Base-by-base conservation (phyloP, 2,888 invertebrate genomes). In the Chalcis sispes region DNA sequence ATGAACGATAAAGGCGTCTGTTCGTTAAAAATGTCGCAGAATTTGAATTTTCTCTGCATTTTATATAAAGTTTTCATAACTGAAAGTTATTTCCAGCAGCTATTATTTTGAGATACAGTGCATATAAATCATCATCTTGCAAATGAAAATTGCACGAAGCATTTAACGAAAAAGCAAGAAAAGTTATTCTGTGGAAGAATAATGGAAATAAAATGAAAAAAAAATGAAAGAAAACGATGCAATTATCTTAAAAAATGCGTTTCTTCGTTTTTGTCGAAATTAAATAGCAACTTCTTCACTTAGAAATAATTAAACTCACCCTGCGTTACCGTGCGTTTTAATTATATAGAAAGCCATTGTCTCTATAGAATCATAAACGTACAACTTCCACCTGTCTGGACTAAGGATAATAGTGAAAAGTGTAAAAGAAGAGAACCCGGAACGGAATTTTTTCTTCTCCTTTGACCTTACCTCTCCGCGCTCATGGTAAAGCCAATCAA, bases 21-120 rank as follows among this genome's bases (percentile, higher is more conserved):
- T 36, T 36, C 10, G 10, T 7, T 7, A 36, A 46, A 46, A 46
- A 46, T 15, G 46, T 46, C n/a, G n/a, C 5, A 10, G 15, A 15
- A 15, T 46, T 46, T 46, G 4, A 46, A 15, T 15, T 15, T 46
- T 46, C n/a, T 46, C n/a, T n/a, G n/a, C n/a, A n/a, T n/a, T n/a
- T n/a, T n/a, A n/a, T n/a, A n/a, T n/a, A n/a, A n/a, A n/a, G n/a
- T n/a, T n/a, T 46, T 46, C 15, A 13, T 46, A 13, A 4, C 13
- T 18, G 52, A 10, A 23, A 18, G 20, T 52, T 52, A 52, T 52
- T 52, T 52, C 23, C 8, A 52, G 52, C 23, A 52, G 23, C 23
- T 52, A 13, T 52, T 13, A 52, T 23, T 52, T 5, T 52, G 52
- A 23, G 20, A n/a, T n/a, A 52, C 52, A 52, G 20, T 52, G 52